Conservation (phyloP, 2,113 vertebrate genomes). For the Trematomus loennbergii region DNA sequence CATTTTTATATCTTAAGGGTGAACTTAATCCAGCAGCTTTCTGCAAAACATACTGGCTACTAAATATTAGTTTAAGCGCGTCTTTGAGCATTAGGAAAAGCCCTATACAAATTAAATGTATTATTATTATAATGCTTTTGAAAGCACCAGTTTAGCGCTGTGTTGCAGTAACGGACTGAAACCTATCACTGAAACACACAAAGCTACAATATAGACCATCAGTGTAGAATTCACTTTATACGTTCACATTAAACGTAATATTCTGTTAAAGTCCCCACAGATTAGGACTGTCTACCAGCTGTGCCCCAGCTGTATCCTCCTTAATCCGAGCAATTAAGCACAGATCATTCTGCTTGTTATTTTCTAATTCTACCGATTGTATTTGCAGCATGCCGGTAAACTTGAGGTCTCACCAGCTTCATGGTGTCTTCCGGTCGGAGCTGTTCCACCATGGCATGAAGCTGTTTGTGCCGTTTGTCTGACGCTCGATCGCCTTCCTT, state of each 20-base stretch:
- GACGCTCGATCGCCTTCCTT: slow-evolving; percentile 54
- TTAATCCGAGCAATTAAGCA: not conserved
- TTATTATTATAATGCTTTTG: no score
- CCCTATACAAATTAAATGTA: no score
- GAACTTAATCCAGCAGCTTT: not conserved
- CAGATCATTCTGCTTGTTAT: not conserved
- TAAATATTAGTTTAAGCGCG: no score
- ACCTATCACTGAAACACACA: not conserved
- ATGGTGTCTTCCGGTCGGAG: slow-evolving; percentile 91
- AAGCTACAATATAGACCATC: not conserved
- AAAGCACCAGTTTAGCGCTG: not conserved
- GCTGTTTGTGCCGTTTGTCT: slow-evolving; percentile 83
- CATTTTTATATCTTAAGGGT: not conserved
- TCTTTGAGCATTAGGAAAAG: no score
- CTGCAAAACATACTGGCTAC: not conserved
- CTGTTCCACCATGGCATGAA: slow-evolving; percentile 91
- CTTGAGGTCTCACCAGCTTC: slow-evolving; percentile 86
- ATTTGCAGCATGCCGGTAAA: not conserved
- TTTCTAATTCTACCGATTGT: not conserved
- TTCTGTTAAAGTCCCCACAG: not conserved
- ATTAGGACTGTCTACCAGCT: not conserved
- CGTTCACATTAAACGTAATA: not conserved
- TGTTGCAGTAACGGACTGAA: not conserved
- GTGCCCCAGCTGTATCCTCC: not conserved
- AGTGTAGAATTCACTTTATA: not conserved